Evolutionary conservation across 2,888 invertebrate species (phyloP).

Genomic region (Euspilapteryx auroguttella): DNA sequence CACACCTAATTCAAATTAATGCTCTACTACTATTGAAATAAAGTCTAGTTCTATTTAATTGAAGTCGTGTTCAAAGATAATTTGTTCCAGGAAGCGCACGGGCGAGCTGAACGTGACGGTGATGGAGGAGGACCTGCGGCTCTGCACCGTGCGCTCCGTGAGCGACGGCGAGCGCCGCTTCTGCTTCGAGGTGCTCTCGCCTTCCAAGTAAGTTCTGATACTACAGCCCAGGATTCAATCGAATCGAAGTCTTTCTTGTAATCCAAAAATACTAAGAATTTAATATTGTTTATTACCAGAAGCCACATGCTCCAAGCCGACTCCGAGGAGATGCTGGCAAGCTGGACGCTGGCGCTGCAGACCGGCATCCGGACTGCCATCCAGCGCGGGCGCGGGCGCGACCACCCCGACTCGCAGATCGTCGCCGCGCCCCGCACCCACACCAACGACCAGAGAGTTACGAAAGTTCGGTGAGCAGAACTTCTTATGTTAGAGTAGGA

Average conservation of each 20-base stretch:
- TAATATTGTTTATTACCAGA: slow-evolving; percentile 63
- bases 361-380: slow-evolving; percentile 84
- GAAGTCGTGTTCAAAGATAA: too few species aligned
- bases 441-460: slow-evolving; percentile 20
- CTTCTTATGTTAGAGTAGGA: too few species aligned
- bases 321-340: slow-evolving; percentile 85
- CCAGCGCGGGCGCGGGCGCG: slow-evolving; percentile 63
- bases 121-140: slow-evolving; percentile 95
- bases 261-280: too few species aligned
- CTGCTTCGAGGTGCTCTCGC: slow-evolving; percentile 95
- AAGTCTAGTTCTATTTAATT: too few species aligned
- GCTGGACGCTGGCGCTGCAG: slow-evolving; percentile 90
- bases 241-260: too few species aligned
- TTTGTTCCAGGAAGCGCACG: slow-evolving; percentile 66
- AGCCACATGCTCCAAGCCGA: slow-evolving; percentile 98
- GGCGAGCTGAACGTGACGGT: slow-evolving; percentile 86
- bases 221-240: too few species aligned
- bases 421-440: slow-evolving; percentile 17
- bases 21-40: too few species aligned
- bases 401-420: slow-evolving; percentile 37
- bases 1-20: too few species aligned
- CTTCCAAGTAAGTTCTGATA: slow-evolving; percentile 86
- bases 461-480: slow-evolving; percentile 39
- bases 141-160: slow-evolving; percentile 92
- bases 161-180: slow-evolving; percentile 88